phyloP scores from a whole-genome alignment of 1,140 invertebrate genomes.

The Drosophila jambulina region DNA sequence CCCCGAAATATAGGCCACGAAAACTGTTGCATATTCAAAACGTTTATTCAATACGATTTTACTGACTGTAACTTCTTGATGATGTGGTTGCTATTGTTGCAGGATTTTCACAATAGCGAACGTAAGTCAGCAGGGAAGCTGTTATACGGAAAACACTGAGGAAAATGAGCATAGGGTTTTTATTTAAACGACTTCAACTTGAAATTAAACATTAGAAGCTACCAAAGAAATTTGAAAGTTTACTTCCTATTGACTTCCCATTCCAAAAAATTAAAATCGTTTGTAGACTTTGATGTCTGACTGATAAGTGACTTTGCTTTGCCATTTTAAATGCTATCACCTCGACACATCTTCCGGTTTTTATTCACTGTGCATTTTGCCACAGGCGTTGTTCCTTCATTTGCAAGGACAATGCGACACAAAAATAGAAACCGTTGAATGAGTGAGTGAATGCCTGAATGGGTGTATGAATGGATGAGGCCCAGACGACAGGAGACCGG shows the following conservation, averaged over 20 bases:
- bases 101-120: conserved; percentile 1
- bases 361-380: conserved; percentile 42
- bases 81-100: conserved; percentile 10
- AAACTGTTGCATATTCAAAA: conserved; percentile 80
- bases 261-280: too few species aligned
- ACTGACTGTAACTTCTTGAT: conserved; percentile 29
- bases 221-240: too few species aligned
- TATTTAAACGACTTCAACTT: too few species aligned
- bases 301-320: conserved; percentile 23
- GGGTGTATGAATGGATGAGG: conserved; percentile 49
- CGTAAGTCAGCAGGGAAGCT: conserved; percentile 1
- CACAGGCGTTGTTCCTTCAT: conserved; percentile 68
- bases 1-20: conserved; percentile 68
- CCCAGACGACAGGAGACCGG: conserved; percentile 41
- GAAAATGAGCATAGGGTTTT: too few species aligned
- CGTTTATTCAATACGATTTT: conserved; percentile 65
- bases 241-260: too few species aligned
- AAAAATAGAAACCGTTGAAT: conserved; percentile 63
- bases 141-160: neutral
- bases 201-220: too few species aligned
- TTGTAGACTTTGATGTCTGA: conserved; percentile 13
- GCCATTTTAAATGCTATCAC: neutral
- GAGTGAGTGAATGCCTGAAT: conserved; percentile 59
- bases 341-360: neutral
- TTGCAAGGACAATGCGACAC: conserved; percentile 80